Evolutionary conservation across 2,797 vertebrate species (phyloP).

Genomic region (Paedocypris micromegethes): DNA sequence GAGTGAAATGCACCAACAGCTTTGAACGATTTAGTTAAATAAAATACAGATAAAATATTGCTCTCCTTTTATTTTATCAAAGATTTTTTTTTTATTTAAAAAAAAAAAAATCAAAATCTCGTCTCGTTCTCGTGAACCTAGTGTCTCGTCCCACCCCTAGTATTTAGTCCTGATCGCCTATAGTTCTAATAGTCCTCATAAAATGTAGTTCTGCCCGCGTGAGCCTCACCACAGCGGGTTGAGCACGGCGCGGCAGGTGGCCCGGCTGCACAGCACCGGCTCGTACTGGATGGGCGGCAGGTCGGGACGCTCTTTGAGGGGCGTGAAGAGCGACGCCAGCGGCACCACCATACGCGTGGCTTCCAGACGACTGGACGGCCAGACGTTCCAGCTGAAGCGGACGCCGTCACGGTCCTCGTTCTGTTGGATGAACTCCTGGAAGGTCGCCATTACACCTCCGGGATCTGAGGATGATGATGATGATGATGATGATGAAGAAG

Average conservation of each 20-base stretch:
- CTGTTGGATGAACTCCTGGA: constrained; percentile 93
- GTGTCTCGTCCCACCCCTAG: too few relatives aligned
- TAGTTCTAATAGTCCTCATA: too few relatives aligned
- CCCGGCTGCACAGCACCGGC: constrained; percentile 89
- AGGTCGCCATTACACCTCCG: constrained; percentile 82
- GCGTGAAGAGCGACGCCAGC: constrained; percentile 84
- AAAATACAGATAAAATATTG: too few relatives aligned
- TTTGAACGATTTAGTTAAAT: too few relatives aligned
- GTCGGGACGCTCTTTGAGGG: constrained; percentile 84
- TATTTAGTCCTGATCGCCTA: too few relatives aligned
- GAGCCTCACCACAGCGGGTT: constrained; percentile 87
- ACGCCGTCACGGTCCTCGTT: constrained; percentile 95
- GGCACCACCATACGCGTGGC: constrained; percentile 96
- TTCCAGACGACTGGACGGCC: constrained; percentile 94
- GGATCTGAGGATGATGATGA: constrained; percentile 20
- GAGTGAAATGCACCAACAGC: too few relatives aligned
- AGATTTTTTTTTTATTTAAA: too few relatives aligned
- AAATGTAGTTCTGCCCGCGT: too few relatives aligned
- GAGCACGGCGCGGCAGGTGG: constrained; percentile 89
- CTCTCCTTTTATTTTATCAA: too few relatives aligned
- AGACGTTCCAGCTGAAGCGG: constrained; percentile 98
- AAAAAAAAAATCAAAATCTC: too few relatives aligned
- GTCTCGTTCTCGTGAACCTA: too few relatives aligned
- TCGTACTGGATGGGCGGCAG: constrained; percentile 96
- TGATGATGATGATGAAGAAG: constrained; percentile 1